phyloP scores from a whole-genome alignment of 1,140 invertebrate genomes.

The Camponotus pennsylvanicus region DNA sequence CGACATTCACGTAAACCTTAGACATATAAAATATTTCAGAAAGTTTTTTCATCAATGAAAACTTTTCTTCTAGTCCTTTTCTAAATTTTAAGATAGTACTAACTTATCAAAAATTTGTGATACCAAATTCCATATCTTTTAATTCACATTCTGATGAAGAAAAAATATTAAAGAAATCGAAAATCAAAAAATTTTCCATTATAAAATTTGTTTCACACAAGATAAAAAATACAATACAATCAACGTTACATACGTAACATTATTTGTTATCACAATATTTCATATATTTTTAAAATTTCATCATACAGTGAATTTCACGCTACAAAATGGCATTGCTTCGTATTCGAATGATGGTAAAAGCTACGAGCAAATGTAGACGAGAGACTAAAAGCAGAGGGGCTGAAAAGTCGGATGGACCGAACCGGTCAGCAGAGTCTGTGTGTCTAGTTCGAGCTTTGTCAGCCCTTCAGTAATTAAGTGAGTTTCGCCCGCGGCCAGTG shows the following conservation, averaged over 20 bases:
- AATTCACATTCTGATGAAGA: background rate
- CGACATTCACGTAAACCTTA: background rate
- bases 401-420: slow-evolving; percentile 40
- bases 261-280: background rate
- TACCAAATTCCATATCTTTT: background rate
- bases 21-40: background rate
- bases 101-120: background rate
- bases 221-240: background rate
- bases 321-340: background rate
- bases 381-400: slow-evolving; percentile 31
- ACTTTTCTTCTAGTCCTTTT: background rate
- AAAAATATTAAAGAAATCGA: background rate
- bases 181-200: background rate
- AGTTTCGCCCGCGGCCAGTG: slow-evolving; percentile 45
- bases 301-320: slow-evolving; percentile 13
- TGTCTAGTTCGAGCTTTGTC: slow-evolving; percentile 46
- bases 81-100: background rate
- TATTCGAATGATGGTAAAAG: slow-evolving; percentile 3
- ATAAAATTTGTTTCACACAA: background rate
- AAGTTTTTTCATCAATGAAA: background rate
- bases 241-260: background rate
- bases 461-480: slow-evolving; percentile 70
- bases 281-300: background rate
- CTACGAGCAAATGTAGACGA: slow-evolving; percentile 12
- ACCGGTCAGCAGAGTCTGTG: slow-evolving; percentile 53